Conservation (phyloP, 2,797 vertebrate genomes). For the Bufotes viridis region DNA sequence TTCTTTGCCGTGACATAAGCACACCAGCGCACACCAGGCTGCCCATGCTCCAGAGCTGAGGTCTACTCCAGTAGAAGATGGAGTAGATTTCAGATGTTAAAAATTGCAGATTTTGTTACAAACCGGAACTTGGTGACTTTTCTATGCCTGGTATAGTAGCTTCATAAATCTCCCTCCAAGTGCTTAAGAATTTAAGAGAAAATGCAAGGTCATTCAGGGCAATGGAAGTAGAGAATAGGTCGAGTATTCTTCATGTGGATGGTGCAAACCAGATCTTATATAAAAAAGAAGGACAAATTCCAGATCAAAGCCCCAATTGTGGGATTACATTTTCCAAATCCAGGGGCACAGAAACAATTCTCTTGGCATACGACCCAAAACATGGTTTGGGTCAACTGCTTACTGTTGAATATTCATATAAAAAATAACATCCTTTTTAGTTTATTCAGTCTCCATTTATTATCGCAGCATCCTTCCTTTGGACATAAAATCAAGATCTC, state of each 20-base stretch:
- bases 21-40: too few relatives aligned
- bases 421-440: slow-evolving; percentile 31
- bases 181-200: too few relatives aligned
- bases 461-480: slow-evolving; percentile 13
- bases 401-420: slow-evolving; percentile 12
- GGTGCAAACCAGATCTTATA: neutral
- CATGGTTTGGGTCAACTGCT: neutral
- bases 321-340: neutral
- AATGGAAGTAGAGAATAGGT: too few relatives aligned
- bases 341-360: neutral
- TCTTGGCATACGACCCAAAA: neutral
- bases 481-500: slow-evolving; percentile 15
- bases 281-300: neutral
- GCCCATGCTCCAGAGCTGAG: too few relatives aligned
- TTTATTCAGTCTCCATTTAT: slow-evolving; percentile 20
- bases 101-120: too few relatives aligned
- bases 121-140: too few relatives aligned
- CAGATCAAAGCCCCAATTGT: neutral
- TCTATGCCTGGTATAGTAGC: too few relatives aligned
- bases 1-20: too few relatives aligned
- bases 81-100: too few relatives aligned
- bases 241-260: neutral
- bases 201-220: too few relatives aligned
- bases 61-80: too few relatives aligned
- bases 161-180: too few relatives aligned